Percentiles rank a stretch among this genome's conserved stretches.
Conservation (phyloP, 2,888 invertebrate species). For the Nephrotoma appendiculata region DNA sequence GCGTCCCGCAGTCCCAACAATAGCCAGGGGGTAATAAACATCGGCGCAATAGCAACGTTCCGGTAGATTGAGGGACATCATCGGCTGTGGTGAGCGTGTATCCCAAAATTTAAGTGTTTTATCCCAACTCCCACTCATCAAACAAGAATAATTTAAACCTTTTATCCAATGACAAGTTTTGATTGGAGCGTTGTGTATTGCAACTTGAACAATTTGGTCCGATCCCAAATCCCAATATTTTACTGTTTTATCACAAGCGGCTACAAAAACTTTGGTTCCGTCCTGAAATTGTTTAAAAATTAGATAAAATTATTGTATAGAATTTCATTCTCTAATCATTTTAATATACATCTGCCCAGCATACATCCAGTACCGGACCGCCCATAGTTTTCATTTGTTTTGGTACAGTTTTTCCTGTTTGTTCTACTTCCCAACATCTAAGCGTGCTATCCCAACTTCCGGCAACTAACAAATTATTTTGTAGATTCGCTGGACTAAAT, state of each 20-base stretch:
- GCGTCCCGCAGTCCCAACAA: conserved; percentile 87
- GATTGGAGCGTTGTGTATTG: conserved; percentile 90
- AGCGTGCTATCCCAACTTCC: conserved; percentile 91
- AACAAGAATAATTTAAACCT: conserved; percentile 82
- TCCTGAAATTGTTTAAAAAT: conserved; percentile 41
- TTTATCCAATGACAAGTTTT: conserved; percentile 97
- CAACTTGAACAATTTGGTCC: conserved; percentile 87
- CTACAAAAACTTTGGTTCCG: conserved; percentile 82
- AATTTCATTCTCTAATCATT: conserved; percentile 17
- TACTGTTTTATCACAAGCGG: conserved; percentile 82
- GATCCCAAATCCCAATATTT: conserved; percentile 86
- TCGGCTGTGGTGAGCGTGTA: conserved; percentile 74
- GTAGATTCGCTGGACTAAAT: conserved; percentile 82
- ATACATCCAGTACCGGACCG: conserved; percentile 87
- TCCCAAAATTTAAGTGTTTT: conserved; percentile 99
- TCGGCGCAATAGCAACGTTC: conserved; percentile 96
- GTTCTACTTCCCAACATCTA: conserved; percentile 55
- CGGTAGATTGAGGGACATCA: conserved; percentile 77
- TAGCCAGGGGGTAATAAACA: conserved; percentile 97
- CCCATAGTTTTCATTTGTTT: conserved; percentile 92
- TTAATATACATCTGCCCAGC: conserved; percentile 80
- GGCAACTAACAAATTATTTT: conserved; percentile 81
- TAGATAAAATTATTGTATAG: conserved; percentile 2
- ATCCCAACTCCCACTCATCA: conserved; percentile 99
- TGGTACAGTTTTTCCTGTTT: conserved; percentile 82